Evolutionary conservation across 2,888 invertebrate genomes (phyloP).

Genomic region (Caenorhabditis plicata): DNA sequence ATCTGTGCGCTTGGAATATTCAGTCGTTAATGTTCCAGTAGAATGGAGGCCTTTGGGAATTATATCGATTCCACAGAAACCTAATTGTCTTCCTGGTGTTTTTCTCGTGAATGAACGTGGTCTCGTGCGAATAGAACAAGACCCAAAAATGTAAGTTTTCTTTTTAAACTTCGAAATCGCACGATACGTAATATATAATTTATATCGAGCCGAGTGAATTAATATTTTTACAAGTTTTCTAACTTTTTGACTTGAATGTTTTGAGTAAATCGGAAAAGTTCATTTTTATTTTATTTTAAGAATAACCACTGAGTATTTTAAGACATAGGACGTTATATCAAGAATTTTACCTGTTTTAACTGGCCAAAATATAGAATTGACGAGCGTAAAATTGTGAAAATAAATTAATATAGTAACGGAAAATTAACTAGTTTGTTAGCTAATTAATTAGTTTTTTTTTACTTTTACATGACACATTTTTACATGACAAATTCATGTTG

Average conservation of each 20-base stretch:
- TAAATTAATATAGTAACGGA: no score
- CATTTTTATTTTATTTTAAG: conserved; percentile 12
- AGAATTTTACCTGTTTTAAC: no score
- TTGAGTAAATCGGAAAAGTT: conserved; percentile 1
- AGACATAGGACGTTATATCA: no score
- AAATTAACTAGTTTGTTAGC: no score
- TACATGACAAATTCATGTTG: no score
- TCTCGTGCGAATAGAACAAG: conserved; percentile 38
- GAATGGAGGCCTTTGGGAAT: conserved; percentile 47
- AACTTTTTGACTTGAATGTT: conserved; percentile 5
- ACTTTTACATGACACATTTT: no score
- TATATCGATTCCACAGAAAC: conserved; percentile 28
- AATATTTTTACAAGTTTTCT: conserved; percentile 9
- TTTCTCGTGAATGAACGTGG: conserved; percentile 48
- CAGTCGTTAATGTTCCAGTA: conserved; percentile 18
- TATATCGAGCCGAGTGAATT: conserved; percentile 9
- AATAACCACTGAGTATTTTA: no score
- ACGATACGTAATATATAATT: no score
- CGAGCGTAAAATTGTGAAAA: no score
- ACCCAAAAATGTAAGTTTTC: conserved; percentile 17
- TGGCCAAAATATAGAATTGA: no score
- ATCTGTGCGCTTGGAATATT: conserved; percentile 37
- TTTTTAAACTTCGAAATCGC: not conserved
- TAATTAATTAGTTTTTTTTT: no score
- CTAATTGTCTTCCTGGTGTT: conserved; percentile 32